phyloP scores from a whole-genome alignment of 1,140 invertebrate species.

The Hormaphis cornu region DNA sequence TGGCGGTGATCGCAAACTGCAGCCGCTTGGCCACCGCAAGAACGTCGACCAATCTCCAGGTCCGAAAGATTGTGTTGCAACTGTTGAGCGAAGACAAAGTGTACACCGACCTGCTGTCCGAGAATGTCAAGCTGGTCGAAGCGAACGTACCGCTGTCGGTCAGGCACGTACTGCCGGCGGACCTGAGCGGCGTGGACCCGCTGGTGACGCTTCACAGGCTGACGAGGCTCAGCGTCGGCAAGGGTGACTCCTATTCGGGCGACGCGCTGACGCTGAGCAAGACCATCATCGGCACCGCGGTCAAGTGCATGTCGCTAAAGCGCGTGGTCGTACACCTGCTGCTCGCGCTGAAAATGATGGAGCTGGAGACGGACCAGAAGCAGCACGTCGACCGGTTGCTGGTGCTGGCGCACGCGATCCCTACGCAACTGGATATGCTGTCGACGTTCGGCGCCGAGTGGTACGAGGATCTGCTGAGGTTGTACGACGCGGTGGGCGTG shows the following conservation, averaged over 20 bases:
- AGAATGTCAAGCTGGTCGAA: too few species aligned
- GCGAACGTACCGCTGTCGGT: not conserved
- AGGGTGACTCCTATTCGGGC: not conserved
- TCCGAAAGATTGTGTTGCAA: too few species aligned
- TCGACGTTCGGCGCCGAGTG: too few species aligned
- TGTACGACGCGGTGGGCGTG: not conserved
- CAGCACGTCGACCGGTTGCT: not conserved
- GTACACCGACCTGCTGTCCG: too few species aligned
- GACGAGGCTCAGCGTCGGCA: rapidly evolving
- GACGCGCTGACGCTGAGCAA: not conserved
- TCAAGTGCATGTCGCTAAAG: not conserved
- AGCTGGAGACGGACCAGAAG: too few species aligned
- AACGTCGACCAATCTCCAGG: too few species aligned
- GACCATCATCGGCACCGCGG: not conserved
- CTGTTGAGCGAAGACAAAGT: too few species aligned
- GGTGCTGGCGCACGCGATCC: not conserved
- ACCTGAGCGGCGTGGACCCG: not conserved
- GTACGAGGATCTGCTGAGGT: not conserved
- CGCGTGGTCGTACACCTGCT: not conserved
- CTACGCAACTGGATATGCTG: not conserved
- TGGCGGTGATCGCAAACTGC: too few species aligned
- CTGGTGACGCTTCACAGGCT: not conserved
- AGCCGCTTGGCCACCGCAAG: too few species aligned
- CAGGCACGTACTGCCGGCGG: not conserved
- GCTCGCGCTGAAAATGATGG: not conserved